A percentile compares a stretch with the other conserved stretches of the same genome.
Conservation (phyloP, 1,140 invertebrate genomes). For the Cataglyphis hispanica region DNA sequence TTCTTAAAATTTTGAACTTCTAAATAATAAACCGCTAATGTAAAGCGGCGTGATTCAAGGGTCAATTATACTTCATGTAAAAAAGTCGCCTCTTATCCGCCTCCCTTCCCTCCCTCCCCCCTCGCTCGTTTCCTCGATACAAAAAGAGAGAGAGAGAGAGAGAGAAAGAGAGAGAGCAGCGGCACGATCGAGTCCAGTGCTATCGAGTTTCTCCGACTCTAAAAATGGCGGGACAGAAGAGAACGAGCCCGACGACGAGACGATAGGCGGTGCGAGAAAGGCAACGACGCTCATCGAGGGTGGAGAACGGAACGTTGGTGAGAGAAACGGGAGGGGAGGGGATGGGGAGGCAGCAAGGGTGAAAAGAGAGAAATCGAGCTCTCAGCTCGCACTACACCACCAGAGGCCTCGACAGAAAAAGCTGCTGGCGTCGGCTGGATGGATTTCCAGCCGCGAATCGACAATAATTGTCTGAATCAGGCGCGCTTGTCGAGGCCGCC, state of each 20-base stretch:
- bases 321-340: background rate
- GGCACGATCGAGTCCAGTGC: conserved; percentile 48
- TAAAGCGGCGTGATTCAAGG: conserved; percentile 28
- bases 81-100: conserved; percentile 31
- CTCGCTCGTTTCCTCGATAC: background rate
- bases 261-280: conserved; percentile 61
- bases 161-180: background rate
- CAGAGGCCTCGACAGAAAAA: conserved; percentile 69
- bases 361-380: conserved; percentile 69
- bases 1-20: background rate
- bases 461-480: conserved; percentile 79
- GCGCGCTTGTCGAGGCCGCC: conserved; percentile 62
- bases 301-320: background rate
- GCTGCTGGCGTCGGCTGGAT: conserved; percentile 75
- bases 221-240: conserved; percentile 49
- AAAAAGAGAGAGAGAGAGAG: background rate
- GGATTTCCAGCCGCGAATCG: conserved; percentile 75
- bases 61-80: conserved; percentile 47
- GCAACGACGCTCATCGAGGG: conserved; percentile 26
- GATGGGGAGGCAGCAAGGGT: background rate
- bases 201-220: conserved; percentile 20
- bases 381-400: conserved; percentile 38
- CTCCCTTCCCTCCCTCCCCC: too few relatives aligned
- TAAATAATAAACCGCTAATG: background rate
- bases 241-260: conserved; percentile 45